A percentile compares a stretch with the other conserved stretches of the same genome.
phyloP scores from a whole-genome alignment of 2,888 invertebrate species.

The Xestia ashworthii region DNA sequence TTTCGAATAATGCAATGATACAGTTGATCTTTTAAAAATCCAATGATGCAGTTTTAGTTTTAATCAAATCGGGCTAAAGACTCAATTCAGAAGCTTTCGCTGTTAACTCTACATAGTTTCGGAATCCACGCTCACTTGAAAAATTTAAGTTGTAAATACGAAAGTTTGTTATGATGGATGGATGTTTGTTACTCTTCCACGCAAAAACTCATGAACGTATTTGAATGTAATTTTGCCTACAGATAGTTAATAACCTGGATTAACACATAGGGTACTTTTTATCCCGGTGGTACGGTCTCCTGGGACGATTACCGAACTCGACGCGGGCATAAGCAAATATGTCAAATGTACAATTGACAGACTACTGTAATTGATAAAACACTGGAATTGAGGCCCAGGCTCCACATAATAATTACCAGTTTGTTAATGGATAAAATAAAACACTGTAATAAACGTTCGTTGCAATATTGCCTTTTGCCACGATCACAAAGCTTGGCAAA shows the following conservation, averaged over 20 bases:
- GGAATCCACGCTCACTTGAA: too few species aligned
- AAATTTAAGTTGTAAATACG: not conserved
- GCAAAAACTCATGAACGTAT: not conserved
- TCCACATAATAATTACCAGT: not conserved
- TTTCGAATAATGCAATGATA: too few species aligned
- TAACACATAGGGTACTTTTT: not conserved
- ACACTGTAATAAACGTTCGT: constrained; percentile 8
- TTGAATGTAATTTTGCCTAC: not conserved
- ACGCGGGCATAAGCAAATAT: too few species aligned
- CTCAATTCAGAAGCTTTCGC: too few species aligned
- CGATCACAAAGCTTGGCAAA: constrained; percentile 48
- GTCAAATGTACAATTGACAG: not conserved
- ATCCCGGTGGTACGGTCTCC: not conserved
- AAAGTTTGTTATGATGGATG: too few species aligned
- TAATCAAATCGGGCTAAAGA: too few species aligned
- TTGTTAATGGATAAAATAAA: constrained; percentile 2
- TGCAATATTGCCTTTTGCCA: constrained; percentile 13
- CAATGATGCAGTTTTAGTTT: too few species aligned
- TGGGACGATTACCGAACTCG: not conserved
- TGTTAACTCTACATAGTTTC: too few species aligned
- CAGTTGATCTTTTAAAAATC: too few species aligned
- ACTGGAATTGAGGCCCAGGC: not conserved
- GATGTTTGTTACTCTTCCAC: too few species aligned
- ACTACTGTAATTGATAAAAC: not conserved
- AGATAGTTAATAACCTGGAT: not conserved